Conservation (phyloP, 2,797 vertebrate genomes). For the Halcyon badia region DNA sequence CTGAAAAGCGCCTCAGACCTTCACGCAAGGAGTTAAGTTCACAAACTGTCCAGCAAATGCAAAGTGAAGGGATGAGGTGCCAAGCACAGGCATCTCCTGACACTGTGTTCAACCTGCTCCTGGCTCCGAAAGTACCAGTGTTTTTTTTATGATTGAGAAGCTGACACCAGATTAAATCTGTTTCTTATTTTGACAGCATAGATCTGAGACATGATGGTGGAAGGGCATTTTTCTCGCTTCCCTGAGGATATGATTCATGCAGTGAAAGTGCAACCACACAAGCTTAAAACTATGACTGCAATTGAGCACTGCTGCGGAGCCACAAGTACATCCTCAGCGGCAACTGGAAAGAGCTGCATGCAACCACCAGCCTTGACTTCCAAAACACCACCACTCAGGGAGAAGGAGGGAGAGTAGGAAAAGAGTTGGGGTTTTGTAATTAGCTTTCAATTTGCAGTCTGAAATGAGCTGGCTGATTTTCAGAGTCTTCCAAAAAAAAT, state of each 20-base stretch:
- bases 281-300: background rate
- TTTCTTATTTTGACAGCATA: background rate
- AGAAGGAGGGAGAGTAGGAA: background rate
- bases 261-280: constrained; percentile 9
- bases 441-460: background rate
- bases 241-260: background rate
- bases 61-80: background rate
- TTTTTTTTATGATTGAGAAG: background rate
- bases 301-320: background rate
- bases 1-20: background rate
- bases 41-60: background rate
- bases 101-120: fast-evolving
- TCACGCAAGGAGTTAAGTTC: background rate
- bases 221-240: background rate
- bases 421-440: background rate
- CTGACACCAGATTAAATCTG: background rate
- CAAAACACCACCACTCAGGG: fast-evolving
- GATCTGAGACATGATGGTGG: fast-evolving
- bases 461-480: background rate
- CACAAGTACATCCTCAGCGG: background rate
- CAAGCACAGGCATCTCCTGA: background rate
- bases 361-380: background rate
- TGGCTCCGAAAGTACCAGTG: background rate
- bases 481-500: background rate
- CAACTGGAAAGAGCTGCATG: background rate